These are phyloP conservation scores for Boleophthalmus pectinirostris DNA, from an alignment of 2,113 vertebrate genomes.

Conservation along the genomic window DNA sequence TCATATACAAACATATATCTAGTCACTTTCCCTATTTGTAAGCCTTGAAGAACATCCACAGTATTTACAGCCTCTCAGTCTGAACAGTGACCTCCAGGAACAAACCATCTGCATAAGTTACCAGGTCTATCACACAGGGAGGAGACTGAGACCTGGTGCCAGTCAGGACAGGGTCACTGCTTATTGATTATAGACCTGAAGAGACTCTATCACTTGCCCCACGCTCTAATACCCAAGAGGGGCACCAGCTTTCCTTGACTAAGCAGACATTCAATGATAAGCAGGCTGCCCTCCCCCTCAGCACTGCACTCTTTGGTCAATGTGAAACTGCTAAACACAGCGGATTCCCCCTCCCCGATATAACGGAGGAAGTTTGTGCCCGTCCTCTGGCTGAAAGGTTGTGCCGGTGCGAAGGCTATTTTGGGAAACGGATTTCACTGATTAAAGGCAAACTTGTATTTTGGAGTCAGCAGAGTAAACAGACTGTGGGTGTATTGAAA, in stretches of 20 bases:
- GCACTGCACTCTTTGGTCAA: constrained; percentile 5
- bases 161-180: constrained; percentile 43
- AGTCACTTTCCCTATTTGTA: no score
- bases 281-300: constrained; percentile 26
- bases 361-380: constrained; percentile 53
- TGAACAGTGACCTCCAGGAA: constrained; percentile 15
- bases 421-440: constrained; percentile 54
- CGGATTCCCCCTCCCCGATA: constrained; percentile 56
- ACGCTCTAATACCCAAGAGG: constrained; percentile 55
- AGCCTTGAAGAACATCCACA: neutral
- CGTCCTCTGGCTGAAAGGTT: constrained; percentile 65
- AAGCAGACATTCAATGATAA: constrained; percentile 76
- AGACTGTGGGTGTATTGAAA: neutral
- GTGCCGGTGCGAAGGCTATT: constrained; percentile 39
- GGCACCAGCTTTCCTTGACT: constrained; percentile 60
- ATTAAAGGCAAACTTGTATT: constrained; percentile 53
- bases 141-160: constrained; percentile 30
- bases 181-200: constrained; percentile 62
- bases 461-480: constrained; percentile 49
- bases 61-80: neutral
- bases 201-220: constrained; percentile 71
- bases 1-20: no score
- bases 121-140: constrained; percentile 8
- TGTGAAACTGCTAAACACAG: constrained; percentile 58
- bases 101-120: constrained; percentile 3